Conservation (phyloP, 1,140 invertebrate species). For the Asbolus verrucosus region DNA sequence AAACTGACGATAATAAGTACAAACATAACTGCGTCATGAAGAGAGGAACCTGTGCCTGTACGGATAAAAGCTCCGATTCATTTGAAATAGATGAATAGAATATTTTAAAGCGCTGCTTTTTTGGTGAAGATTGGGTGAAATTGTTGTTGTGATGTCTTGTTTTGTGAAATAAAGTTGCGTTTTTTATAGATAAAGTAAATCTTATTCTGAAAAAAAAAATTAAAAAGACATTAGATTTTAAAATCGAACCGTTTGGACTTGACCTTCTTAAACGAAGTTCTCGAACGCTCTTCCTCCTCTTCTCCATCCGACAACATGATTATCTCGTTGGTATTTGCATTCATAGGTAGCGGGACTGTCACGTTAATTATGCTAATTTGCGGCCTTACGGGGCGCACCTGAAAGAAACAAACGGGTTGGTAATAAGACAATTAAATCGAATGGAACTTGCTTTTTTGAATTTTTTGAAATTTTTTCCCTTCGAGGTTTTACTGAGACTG, state of each 20-base stretch:
- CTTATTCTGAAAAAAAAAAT: too few relatives aligned
- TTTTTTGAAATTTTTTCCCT: conserved; percentile 13
- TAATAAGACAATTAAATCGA: neutral
- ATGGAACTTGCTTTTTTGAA: conserved; percentile 16
- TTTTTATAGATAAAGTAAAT: too few relatives aligned
- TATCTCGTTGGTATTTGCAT: neutral
- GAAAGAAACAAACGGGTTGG: neutral
- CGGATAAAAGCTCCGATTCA: conserved; percentile 17
- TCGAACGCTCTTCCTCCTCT: neutral
- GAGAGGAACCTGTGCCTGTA: neutral
- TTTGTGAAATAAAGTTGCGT: conserved; percentile 16
- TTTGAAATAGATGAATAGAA: conserved; percentile 32
- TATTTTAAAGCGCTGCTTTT: neutral
- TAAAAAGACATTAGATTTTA: neutral
- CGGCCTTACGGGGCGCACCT: neutral
- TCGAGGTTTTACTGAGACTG: too few relatives aligned
- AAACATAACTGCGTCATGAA: conserved; percentile 13
- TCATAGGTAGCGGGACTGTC: neutral
- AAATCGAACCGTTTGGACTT: neutral
- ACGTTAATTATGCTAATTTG: neutral
- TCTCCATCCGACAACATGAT: neutral
- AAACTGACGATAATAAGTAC: conserved; percentile 3
- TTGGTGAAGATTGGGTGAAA: conserved; percentile 16
- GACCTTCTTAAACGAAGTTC: neutral
- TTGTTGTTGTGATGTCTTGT: conserved; percentile 26